Percentiles rank a stretch among this genome's conserved stretches.
phyloP scores from a whole-genome alignment of 2,113 vertebrate species.

The Haemorhous mexicanus region DNA sequence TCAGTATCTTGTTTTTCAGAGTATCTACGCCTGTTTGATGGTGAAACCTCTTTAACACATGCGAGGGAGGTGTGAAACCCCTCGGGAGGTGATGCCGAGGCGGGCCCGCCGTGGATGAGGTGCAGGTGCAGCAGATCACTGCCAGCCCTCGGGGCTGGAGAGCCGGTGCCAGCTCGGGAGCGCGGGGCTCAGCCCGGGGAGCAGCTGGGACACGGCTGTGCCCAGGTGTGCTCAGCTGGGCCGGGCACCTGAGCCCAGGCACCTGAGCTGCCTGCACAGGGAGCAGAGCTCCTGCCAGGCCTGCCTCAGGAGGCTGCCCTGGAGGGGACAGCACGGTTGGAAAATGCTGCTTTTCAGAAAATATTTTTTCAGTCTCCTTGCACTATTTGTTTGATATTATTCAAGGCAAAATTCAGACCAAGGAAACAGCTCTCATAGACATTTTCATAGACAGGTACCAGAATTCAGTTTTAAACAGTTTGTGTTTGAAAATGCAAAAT shows the following conservation, averaged over 20 bases:
- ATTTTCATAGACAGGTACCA: background rate
- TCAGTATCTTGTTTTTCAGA: slow-evolving; percentile 45
- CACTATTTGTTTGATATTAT: background rate
- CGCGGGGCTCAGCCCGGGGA: background rate
- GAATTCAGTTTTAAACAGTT: background rate
- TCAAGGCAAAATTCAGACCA: background rate
- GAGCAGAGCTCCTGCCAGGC: background rate
- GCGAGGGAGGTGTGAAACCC: fast-evolving
- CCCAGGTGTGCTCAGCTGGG: fast-evolving
- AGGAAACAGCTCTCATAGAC: background rate
- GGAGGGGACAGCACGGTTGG: fast-evolving
- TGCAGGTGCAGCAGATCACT: fast-evolving
- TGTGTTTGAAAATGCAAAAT: background rate
- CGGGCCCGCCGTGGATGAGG: fast-evolving
- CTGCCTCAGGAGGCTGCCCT: fast-evolving
- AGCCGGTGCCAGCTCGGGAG: too few relatives aligned
- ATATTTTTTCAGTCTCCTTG: background rate
- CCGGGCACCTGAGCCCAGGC: background rate
- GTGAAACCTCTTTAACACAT: background rate
- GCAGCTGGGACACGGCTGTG: too few relatives aligned
- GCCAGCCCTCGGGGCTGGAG: too few relatives aligned
- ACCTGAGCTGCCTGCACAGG: fast-evolving
- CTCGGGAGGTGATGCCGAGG: fast-evolving
- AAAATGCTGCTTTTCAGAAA: background rate
- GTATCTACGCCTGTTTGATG: background rate